Conservation (phyloP, 2,888 invertebrate genomes). For the Meliscaeva auricollis region DNA sequence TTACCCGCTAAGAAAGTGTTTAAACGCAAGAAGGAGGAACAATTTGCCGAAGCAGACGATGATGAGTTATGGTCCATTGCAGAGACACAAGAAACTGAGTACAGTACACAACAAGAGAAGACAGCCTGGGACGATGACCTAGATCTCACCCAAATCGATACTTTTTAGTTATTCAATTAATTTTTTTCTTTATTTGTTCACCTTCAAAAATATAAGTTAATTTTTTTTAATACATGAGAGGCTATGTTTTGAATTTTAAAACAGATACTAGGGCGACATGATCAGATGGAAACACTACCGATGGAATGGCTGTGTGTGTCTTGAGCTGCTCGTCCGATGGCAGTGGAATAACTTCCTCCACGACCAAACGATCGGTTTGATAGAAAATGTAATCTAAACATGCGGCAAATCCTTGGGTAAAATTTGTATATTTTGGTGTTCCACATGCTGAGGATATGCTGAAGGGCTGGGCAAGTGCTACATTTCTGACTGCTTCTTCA, state of each 20-base stretch:
- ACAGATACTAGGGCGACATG: conserved; percentile 96
- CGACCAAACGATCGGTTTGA: conserved; percentile 87
- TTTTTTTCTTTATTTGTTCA: conserved; percentile 14
- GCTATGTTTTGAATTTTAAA: conserved; percentile 84
- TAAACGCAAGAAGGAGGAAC: conserved; percentile 77
- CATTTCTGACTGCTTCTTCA: conserved; percentile 87
- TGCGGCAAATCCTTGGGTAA: conserved; percentile 91
- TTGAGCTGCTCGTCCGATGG: conserved; percentile 91
- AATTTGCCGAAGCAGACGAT: conserved; percentile 81
- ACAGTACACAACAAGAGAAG: conserved; percentile 79
- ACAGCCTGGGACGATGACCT: conserved; percentile 82
- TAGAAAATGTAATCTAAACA: conserved; percentile 97
- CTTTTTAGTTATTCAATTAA: conserved; percentile 49
- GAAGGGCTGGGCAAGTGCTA: conserved; percentile 88
- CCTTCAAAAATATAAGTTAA: conserved; percentile 45
- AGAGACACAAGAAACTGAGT: conserved; percentile 80
- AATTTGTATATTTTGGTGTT: conserved; percentile 93
- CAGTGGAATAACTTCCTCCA: conserved; percentile 91
- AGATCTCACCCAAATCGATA: conserved; percentile 81
- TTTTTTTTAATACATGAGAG: background rate
- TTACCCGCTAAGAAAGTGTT: conserved; percentile 64
- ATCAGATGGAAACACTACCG: conserved; percentile 95
- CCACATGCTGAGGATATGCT: conserved; percentile 92
- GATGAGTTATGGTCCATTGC: conserved; percentile 83
- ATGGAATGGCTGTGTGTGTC: conserved; percentile 92